Evolutionary conservation across 2,888 invertebrate species (phyloP), one percentile per base, ranked within the genome.

Genomic region (Melanchra persicariae): DNA sequence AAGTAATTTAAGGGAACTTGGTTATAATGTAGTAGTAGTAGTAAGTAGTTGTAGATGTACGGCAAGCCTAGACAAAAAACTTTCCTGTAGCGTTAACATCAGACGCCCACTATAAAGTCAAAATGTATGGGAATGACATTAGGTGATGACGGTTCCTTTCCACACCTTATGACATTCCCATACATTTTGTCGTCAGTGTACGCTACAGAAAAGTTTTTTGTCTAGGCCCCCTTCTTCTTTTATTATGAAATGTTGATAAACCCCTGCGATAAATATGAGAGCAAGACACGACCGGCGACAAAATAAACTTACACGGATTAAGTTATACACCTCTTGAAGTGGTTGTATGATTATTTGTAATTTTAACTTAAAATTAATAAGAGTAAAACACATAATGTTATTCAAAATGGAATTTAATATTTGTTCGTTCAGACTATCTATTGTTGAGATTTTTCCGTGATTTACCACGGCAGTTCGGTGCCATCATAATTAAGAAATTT

Each of bases 401-500:
- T 45, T 7, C 7, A 22, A 49, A 65, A 66, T 30, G 6, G 0
- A 60, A 43, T 73, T 37, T 69, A 17, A 47, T 75, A 61, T 75
- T 60, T 47, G 30, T 37, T 55, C 19, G 1, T 34, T 26, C 19
- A 52, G 59, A 62, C 43, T 51, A 51, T 12, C 1, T 8, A 10
- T n/a, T n/a, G n/a, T n/a, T n/a, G 45, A 63, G 1, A 47, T 8
- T 17, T 40, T 30, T 4, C 45, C 4, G 12, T 17, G 57, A 19
- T 57, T 93, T 95, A 98, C 98, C 98, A 98, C 5, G 97, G 97
- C 81, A 98, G 87, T 85, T 96, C 93, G 81, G 96, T 95, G 12
- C 99, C 98, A 91, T 98, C 97, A 87, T 97, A 98, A 87, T 98
- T 98, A 77, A 97, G 94, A 90, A 98, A 98, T 68, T 97, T 96